Conservation (phyloP, 2,888 invertebrate genomes). For the Heliconius cydno region DNA sequence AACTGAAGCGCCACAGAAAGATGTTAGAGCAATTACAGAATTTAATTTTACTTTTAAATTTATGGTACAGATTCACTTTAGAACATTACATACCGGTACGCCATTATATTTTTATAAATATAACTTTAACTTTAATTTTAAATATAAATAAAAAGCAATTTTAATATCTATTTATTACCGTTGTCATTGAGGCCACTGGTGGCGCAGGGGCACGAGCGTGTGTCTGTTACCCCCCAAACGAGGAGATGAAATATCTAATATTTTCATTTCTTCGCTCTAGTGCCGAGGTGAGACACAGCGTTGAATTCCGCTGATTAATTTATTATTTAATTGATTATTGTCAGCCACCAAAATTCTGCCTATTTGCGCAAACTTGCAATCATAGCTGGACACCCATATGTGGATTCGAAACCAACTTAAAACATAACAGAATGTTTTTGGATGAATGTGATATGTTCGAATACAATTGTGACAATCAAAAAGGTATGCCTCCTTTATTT, state of each 20-base stretch:
- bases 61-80: slow-evolving; percentile 34
- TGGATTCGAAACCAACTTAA: slow-evolving; percentile 52
- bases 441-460: slow-evolving; percentile 69
- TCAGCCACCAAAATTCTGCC: slow-evolving; percentile 58
- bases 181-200: too few relatives aligned
- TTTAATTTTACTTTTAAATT: neutral
- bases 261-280: too few relatives aligned
- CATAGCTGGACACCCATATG: slow-evolving; percentile 63
- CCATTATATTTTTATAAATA: neutral
- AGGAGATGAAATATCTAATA: too few relatives aligned
- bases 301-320: too few relatives aligned
- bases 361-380: slow-evolving; percentile 60
- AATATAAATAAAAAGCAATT: neutral
- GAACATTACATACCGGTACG: slow-evolving; percentile 58
- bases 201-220: too few relatives aligned
- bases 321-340: neutral
- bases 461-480: slow-evolving; percentile 63
- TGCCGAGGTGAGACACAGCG: too few relatives aligned
- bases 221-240: too few relatives aligned
- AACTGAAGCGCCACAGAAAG: neutral
- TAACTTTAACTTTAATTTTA: neutral
- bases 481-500: slow-evolving; percentile 52
- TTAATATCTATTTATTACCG: neutral
- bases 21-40: neutral
- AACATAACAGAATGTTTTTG: slow-evolving; percentile 56